A percentile compares a stretch with the other conserved stretches of the same genome.
These are phyloP conservation scores for Hetaerina titia DNA, from an alignment of 2,888 invertebrate genomes.

Conservation along the genomic window DNA sequence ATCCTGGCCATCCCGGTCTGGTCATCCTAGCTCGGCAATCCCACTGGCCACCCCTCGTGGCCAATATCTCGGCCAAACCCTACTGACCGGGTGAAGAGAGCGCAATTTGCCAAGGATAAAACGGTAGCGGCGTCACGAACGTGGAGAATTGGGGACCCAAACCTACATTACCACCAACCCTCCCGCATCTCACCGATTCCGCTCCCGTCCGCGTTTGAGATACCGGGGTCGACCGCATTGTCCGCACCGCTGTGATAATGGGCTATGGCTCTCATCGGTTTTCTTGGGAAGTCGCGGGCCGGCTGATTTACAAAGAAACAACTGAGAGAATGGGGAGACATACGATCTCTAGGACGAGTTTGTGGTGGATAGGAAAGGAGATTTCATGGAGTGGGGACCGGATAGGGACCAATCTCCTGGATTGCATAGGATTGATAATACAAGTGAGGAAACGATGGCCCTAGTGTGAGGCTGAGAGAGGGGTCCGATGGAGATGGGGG, in stretches of 20 bases:
- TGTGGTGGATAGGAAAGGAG: too few species aligned
- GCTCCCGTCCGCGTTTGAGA: background rate
- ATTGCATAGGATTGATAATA: too few species aligned
- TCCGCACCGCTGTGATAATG: background rate
- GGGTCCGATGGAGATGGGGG: too few species aligned
- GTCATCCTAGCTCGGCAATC: background rate
- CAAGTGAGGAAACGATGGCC: too few species aligned
- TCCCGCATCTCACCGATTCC: background rate
- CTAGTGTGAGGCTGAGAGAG: too few species aligned
- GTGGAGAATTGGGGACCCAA: background rate
- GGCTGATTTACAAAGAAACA: too few species aligned
- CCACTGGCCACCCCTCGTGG: background rate
- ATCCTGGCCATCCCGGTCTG: background rate
- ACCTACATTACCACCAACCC: background rate
- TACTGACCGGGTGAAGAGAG: background rate
- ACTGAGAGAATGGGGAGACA: too few species aligned
- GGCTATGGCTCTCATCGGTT: background rate
- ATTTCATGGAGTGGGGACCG: too few species aligned
- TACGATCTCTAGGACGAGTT: too few species aligned
- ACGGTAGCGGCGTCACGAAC: background rate
- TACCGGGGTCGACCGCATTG: background rate
- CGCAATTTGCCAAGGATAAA: slow-evolving; percentile 5
- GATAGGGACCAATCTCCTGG: too few species aligned
- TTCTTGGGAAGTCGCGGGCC: too few species aligned
- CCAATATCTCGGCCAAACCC: background rate